Conservation (phyloP, 2,113 vertebrate species). For the Phylloscopus trochilus region DNA sequence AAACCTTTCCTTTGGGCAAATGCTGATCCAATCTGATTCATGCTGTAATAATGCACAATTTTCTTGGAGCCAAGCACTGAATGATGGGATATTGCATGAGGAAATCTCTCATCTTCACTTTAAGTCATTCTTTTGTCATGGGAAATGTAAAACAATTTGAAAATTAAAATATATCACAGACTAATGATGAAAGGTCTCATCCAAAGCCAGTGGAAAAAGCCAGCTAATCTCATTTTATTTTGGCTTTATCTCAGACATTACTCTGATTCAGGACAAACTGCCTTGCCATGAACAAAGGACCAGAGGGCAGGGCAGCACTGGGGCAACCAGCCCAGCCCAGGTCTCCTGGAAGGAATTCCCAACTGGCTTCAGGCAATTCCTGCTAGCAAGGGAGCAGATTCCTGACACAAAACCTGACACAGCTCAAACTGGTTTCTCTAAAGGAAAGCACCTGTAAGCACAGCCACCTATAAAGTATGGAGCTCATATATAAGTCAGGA, state of each 20-base stretch:
- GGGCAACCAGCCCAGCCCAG: not conserved
- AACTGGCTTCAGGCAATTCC: not conserved
- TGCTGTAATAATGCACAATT: not conserved
- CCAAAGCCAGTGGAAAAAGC: not conserved
- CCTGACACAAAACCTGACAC: not conserved
- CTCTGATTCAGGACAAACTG: not conserved
- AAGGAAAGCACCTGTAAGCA: not conserved
- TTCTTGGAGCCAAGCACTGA: not conserved
- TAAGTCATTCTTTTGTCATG: not conserved
- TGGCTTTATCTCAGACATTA: not conserved
- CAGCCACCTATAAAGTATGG: not conserved
- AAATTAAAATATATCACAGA: not conserved
- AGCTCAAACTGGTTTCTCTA: not conserved
- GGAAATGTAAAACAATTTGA: constrained; percentile 19
- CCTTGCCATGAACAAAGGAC: not conserved
- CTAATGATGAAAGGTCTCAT: not conserved
- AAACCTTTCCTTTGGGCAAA: not conserved
- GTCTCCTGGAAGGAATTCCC: not conserved
- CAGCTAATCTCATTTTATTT: not conserved
- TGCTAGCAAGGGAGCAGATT: not conserved
- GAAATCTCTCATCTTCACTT: not conserved
- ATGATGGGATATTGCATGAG: not conserved
- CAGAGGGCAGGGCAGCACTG: not conserved
- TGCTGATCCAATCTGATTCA: not conserved
- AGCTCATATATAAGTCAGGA: constrained; percentile 14